Conservation (phyloP, 2,113 vertebrate species). For the Nothoprocta pentlandii region DNA sequence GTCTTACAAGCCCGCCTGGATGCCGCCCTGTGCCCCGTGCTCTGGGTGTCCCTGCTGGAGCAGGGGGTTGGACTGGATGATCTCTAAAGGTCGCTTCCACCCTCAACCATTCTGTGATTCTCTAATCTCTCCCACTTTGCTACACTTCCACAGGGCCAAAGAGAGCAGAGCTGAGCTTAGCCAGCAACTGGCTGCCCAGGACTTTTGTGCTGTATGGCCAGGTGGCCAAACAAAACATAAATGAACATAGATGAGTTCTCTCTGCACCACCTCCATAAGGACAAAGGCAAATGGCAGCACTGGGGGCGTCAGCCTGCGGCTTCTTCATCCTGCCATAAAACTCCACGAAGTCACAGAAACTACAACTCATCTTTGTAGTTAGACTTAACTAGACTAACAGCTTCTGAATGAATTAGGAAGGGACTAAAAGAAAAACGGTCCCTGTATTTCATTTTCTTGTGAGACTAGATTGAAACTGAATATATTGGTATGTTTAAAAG, state of each 20-base stretch:
- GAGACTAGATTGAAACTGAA: neutral
- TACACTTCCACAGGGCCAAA: neutral
- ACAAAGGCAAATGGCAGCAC: neutral
- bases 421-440: neutral
- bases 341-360: neutral
- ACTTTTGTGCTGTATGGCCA: neutral
- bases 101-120: no score
- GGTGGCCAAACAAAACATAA: neutral
- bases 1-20: no score
- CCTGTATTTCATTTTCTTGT: neutral
- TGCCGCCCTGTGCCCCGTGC: no score
- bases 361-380: neutral
- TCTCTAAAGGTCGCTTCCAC: no score
- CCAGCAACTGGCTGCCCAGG: neutral
- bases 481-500: neutral
- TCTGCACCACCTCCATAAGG: neutral
- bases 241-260: neutral
- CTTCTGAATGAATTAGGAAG: neutral
- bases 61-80: no score
- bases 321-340: neutral
- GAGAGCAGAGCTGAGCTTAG: neutral
- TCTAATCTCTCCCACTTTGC: neutral
- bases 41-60: no score
- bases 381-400: neutral
- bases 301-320: rapidly evolving